Evolutionary conservation across 1,140 invertebrate genomes (phyloP).

Genomic region (Monochamus saltuarius): DNA sequence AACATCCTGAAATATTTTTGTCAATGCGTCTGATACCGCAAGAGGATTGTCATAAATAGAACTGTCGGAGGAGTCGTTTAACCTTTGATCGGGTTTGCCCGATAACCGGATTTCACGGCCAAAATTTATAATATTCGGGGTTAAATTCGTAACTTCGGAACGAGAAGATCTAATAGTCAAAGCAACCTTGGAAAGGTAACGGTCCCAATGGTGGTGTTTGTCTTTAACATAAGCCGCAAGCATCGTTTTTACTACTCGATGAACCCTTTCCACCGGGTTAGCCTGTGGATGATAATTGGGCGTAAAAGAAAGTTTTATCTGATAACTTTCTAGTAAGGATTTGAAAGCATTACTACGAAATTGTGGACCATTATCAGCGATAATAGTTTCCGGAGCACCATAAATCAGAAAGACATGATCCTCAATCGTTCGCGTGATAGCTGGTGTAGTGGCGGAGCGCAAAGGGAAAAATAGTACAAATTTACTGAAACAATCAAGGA

Average conservation of each 20-base stretch:
- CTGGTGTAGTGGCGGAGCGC: constrained; percentile 11
- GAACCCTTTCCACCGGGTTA: constrained; percentile 30
- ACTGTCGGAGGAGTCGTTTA: no score
- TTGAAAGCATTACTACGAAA: constrained; percentile 4
- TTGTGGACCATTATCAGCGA: constrained; percentile 12
- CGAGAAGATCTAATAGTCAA: no score
- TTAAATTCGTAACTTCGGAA: no score
- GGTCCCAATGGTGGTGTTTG: no score
- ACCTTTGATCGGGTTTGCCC: no score
- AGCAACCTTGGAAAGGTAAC: no score
- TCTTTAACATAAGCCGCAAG: neutral
- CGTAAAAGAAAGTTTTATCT: constrained; percentile 13
- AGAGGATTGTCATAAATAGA: no score
- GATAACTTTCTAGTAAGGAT: neutral
- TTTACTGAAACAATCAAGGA: constrained; percentile 22
- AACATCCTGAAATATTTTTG: no score
- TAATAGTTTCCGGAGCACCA: constrained; percentile 28
- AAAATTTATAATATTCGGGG: no score
- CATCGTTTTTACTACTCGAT: constrained; percentile 41
- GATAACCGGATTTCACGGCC: no score
- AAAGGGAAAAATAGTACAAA: constrained; percentile 19
- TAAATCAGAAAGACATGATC: constrained; percentile 22
- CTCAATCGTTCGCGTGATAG: constrained; percentile 10
- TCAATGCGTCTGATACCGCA: no score
- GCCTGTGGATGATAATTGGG: constrained; percentile 23